Conservation (phyloP, 1,140 invertebrate genomes). For the Tetramorium simillimum region DNA sequence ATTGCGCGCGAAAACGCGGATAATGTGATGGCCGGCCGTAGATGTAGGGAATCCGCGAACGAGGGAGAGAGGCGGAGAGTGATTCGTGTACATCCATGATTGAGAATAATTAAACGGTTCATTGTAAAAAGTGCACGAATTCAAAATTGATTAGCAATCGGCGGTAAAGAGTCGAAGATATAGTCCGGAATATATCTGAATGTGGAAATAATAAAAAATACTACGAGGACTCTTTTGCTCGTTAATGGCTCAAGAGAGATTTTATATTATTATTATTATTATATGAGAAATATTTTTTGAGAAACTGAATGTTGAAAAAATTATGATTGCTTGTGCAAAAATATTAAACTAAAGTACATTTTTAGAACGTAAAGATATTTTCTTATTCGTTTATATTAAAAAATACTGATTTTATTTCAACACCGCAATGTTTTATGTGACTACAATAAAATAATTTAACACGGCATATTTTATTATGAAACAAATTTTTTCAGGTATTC, state of each 20-base stretch:
- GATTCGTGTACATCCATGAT: neutral
- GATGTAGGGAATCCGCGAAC: neutral
- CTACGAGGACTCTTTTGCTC: too few species aligned
- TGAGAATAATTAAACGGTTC: conserved; percentile 1
- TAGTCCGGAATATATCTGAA: neutral
- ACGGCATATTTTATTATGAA: neutral
- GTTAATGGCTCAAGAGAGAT: too few species aligned
- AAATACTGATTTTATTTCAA: neutral
- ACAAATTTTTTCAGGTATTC: neutral
- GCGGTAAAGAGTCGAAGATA: neutral
- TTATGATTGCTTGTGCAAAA: neutral
- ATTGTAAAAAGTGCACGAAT: neutral
- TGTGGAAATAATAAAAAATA: neutral
- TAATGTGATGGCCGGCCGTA: conserved; percentile 46
- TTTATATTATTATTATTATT: too few species aligned
- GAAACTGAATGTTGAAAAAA: neutral
- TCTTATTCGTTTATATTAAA: neutral
- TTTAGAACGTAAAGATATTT: neutral
- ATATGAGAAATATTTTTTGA: neutral
- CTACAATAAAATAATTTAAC: neutral
- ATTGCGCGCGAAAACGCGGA: conserved; percentile 66
- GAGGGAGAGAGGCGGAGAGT: too few species aligned
- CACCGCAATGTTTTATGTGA: neutral
- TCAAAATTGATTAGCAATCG: neutral
- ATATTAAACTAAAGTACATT: neutral